phyloP scores from a whole-genome alignment of 2,888 invertebrate genomes.

The Pseudococcus longispinus region DNA sequence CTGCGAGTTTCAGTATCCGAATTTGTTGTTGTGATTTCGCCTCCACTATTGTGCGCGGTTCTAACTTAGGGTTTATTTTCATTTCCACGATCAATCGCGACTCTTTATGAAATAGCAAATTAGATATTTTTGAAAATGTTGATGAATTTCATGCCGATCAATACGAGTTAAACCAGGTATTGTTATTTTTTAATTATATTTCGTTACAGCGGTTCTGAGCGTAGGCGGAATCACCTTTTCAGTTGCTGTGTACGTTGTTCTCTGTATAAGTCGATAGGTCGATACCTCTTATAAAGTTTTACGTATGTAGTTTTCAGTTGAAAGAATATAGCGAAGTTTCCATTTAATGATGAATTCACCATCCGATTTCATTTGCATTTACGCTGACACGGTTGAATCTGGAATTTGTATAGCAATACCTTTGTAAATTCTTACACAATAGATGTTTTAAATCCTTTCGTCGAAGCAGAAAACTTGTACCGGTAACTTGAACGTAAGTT shows the following conservation, averaged over 20 bases:
- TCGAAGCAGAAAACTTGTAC: not conserved
- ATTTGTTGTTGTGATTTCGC: too few species aligned
- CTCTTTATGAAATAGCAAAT: too few species aligned
- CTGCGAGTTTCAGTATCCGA: too few species aligned
- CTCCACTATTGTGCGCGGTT: too few species aligned
- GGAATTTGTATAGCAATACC: not conserved
- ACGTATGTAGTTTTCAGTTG: not conserved
- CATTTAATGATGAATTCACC: not conserved
- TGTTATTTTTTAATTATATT: not conserved
- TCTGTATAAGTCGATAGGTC: not conserved
- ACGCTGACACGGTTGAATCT: not conserved
- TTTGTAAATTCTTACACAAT: not conserved
- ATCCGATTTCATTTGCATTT: not conserved
- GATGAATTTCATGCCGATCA: not conserved
- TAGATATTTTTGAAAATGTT: not conserved
- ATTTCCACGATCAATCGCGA: too few species aligned
- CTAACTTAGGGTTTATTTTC: too few species aligned
- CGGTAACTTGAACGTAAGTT: not conserved
- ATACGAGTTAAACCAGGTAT: not conserved
- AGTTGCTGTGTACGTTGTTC: not conserved
- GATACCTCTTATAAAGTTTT: not conserved
- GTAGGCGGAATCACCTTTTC: not conserved
- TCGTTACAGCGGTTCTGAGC: not conserved
- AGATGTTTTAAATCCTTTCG: slow-evolving; percentile 2
- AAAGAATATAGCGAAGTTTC: not conserved